Evolutionary conservation across 2,113 vertebrate genomes (phyloP).

Genomic region (Pan paniscus): DNA sequence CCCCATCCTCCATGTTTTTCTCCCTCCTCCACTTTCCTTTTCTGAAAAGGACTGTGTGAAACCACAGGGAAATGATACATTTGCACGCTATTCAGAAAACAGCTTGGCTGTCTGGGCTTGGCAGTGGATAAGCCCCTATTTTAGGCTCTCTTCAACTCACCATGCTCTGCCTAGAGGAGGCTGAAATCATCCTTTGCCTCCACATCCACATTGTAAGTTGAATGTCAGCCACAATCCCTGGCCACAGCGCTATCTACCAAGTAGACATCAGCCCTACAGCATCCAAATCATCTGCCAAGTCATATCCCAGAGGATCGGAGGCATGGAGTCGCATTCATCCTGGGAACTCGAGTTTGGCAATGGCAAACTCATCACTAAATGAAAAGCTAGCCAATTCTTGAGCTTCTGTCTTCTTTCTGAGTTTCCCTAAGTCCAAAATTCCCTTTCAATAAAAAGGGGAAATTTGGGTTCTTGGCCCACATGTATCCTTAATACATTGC

Average conservation of each 20-base stretch:
- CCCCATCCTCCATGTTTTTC: no score
- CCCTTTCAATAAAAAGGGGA: conserved; percentile 16
- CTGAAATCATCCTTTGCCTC: background rate
- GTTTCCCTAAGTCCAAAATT: background rate
- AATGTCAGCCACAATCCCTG: background rate
- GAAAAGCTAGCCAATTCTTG: background rate
- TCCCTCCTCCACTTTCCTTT: background rate
- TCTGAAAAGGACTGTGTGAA: background rate
- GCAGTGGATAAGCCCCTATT: background rate
- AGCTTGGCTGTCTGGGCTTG: background rate
- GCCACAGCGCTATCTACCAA: background rate
- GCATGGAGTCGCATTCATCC: background rate
- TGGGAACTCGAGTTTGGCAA: background rate
- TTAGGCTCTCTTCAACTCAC: background rate
- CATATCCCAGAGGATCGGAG: background rate
- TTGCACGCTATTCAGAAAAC: background rate
- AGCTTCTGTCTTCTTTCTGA: conserved; percentile 36
- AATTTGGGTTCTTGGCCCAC: conserved; percentile 9
- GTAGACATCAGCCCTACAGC: background rate
- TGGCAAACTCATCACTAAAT: background rate
- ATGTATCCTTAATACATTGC: background rate
- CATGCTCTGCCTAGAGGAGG: background rate
- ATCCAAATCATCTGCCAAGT: background rate
- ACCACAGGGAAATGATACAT: background rate
- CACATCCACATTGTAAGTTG: background rate